Conservation (phyloP, 2,113 vertebrate genomes). For the Semicossyphus pulcher region DNA sequence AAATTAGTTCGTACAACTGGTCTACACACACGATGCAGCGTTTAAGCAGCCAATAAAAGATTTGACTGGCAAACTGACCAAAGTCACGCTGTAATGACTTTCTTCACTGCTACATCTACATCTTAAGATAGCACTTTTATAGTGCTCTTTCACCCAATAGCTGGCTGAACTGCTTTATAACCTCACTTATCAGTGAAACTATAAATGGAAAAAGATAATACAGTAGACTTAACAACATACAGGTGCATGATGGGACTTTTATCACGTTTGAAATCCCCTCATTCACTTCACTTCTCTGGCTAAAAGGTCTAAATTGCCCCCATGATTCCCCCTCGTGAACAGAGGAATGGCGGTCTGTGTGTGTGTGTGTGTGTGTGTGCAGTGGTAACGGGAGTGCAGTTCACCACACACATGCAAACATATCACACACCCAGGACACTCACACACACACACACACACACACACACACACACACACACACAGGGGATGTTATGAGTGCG, state of each 20-base stretch:
- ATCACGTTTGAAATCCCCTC: background rate
- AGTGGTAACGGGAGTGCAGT: conserved; percentile 23
- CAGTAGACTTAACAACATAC: background rate
- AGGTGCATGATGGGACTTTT: background rate
- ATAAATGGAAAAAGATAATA: background rate
- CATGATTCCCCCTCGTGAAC: conserved; percentile 22
- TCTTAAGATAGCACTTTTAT: conserved; percentile 7
- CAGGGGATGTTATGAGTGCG: conserved; percentile 63
- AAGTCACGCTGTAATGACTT: background rate
- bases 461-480: conserved; percentile 26
- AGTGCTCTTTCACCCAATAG: background rate
- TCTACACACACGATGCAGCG: too few species aligned
- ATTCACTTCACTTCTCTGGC: background rate
- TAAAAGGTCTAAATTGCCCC: conserved; percentile 42
- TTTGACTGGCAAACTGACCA: conserved; percentile 12
- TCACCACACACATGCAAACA: conserved; percentile 48
- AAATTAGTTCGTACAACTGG: too few species aligned
- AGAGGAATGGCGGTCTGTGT: conserved; percentile 12
- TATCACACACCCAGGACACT: conserved; percentile 33
- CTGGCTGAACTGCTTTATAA: background rate
- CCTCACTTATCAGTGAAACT: background rate
- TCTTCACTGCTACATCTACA: background rate
- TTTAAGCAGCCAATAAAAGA: conserved; percentile 4
- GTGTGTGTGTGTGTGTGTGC: conserved; percentile 13
- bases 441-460: background rate